Evolutionary conservation across 2,888 invertebrate genomes (phyloP).

Genomic region (Desoria tigrina): DNA sequence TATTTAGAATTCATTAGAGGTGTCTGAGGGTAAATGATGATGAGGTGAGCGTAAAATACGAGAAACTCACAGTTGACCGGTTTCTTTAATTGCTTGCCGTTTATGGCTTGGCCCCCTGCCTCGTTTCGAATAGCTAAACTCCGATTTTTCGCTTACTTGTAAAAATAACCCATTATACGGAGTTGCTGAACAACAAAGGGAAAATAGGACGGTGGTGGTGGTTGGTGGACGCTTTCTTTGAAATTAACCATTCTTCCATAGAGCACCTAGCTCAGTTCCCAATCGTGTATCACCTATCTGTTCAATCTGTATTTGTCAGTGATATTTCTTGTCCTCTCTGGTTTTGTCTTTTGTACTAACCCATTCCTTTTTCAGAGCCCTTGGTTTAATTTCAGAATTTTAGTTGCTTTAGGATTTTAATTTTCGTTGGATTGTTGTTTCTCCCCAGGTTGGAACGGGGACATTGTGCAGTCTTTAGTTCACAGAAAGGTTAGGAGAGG

Average conservation of each 20-base stretch:
- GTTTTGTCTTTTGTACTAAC: too few relatives aligned
- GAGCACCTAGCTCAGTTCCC: too few relatives aligned
- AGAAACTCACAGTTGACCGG: slow-evolving; percentile 50
- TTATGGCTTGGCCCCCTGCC: slow-evolving; percentile 50
- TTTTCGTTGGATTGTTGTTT: too few relatives aligned
- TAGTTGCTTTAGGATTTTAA: too few relatives aligned
- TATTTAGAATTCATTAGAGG: slow-evolving; percentile 53
- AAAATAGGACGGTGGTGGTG: neutral
- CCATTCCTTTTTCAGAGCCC: too few relatives aligned
- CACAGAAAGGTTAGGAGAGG: too few relatives aligned
- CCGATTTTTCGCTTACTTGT: slow-evolving; percentile 29
- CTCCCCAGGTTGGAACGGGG: too few relatives aligned
- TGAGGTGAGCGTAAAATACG: slow-evolving; percentile 47
- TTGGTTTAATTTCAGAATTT: too few relatives aligned
- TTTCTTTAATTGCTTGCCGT: slow-evolving; percentile 53
- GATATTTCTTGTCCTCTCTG: too few relatives aligned
- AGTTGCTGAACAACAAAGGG: slow-evolving; percentile 16
- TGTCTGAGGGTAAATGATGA: slow-evolving; percentile 49
- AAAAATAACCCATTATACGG: slow-evolving; percentile 22
- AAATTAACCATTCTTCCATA: neutral
- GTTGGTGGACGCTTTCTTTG: slow-evolving; percentile 7
- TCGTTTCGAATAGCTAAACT: slow-evolving; percentile 41
- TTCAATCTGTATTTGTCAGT: too few relatives aligned
- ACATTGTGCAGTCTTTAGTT: too few relatives aligned
- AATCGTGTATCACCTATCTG: too few relatives aligned